Evolutionary conservation across 2,113 vertebrate species (phyloP), one percentile per base, ranked within the genome.

Genomic region (Sylvilagus bachmani): DNA sequence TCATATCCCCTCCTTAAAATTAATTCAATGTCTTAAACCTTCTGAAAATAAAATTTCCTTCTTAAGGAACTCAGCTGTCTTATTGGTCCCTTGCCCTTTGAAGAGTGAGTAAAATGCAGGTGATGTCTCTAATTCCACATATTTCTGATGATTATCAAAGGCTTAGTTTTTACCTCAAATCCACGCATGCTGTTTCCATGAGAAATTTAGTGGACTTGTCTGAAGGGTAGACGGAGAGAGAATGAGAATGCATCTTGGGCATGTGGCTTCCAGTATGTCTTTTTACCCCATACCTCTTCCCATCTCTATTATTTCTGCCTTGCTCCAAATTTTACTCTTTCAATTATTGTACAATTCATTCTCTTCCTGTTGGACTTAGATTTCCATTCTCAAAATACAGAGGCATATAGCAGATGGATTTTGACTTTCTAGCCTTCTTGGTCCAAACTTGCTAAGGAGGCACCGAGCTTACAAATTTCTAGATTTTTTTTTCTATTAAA

Each of bases 401-500:
- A 89, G 38, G 62, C 5, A 62, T 24, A 85, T 8, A 25, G 16
- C 9, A 80, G 22, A 62, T 61, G 7, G 25, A 79, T 84, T 80
- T 88, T 86, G 49, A 27, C 38, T 93, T 88, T 81, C 73, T 44
- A 12, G 7, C 21, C 85, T 74, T 95, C 25, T 58, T 69, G 75
- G 58, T 33, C 81, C 24, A 74, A 13, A 13, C 29, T 31, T 92
- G 27, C 73, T 78, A 24, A 38, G 53, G n/a, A 93, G 58, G 38
- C 44, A 84, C 38, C 51, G 13, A 33, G 7, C 53, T 84, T 94
- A 58, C 90, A 79, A 82, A 79, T 78, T 66, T n/a, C 29, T 61
- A 33, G 7, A 22, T 69, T 66, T 75, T 80, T 75, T 80, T 92
- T 95, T 44, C 22, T 78, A 19, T n/a, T 69, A 96, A 86, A 33